Conservation (phyloP, 2,797 vertebrate species). For the Darevskia nairensis region DNA sequence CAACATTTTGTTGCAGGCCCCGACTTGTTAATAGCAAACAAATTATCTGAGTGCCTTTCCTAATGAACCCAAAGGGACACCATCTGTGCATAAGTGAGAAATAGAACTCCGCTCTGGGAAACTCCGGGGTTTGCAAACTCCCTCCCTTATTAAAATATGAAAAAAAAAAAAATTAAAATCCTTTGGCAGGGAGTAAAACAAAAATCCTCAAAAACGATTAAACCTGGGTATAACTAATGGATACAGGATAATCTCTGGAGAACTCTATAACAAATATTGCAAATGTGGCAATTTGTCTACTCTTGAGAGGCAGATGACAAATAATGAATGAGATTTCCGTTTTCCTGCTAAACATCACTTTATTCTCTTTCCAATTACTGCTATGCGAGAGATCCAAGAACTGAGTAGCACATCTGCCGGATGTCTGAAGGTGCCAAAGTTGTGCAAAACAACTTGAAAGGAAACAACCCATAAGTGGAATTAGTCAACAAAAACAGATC, state of each 20-base stretch:
- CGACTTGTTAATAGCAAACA: not conserved
- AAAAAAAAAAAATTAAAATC: no score
- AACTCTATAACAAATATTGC: not conserved
- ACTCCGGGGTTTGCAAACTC: no score
- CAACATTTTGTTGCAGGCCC: no score
- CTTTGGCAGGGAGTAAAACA: no score
- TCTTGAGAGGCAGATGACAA: not conserved
- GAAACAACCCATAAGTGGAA: constrained; percentile 6
- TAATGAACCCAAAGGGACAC: not conserved
- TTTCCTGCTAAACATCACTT: not conserved
- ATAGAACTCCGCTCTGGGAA: not conserved
- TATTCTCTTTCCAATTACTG: not conserved
- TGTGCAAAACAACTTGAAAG: not conserved
- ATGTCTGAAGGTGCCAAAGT: not conserved
- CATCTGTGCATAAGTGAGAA: no score
- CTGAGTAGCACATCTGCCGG: not conserved
- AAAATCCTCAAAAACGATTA: not conserved
- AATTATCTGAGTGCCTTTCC: not conserved
- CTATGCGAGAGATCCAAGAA: not conserved
- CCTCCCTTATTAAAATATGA: no score
- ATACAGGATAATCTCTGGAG: not conserved
- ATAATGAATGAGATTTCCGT: not conserved
- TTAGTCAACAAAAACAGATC: constrained; percentile 6
- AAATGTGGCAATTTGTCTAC: not conserved
- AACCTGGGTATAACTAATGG: not conserved